A percentile compares a stretch with the other conserved stretches of the same genome.
Evolutionary conservation across 2,113 vertebrate species (phyloP).

Genomic region (Stegastes partitus): DNA sequence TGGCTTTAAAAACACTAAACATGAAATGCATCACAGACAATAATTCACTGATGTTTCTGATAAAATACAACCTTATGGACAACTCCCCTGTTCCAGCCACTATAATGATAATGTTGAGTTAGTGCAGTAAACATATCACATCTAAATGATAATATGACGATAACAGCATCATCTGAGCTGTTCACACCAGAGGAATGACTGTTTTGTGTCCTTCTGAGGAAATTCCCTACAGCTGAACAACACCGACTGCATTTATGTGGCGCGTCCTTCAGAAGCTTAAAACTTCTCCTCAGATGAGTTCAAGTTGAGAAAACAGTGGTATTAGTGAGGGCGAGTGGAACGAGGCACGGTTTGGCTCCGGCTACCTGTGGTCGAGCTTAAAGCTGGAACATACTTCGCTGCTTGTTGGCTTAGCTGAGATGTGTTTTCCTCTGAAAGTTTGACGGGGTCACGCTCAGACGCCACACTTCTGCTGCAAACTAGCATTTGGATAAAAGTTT

Average conservation of each 20-base stretch:
- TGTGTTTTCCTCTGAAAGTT: conserved; percentile 31
- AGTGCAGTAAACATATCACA: background rate
- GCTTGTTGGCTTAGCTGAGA: conserved; percentile 9
- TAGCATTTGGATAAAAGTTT: background rate
- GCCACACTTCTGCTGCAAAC: conserved; percentile 1
- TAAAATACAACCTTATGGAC: no score
- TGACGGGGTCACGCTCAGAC: conserved; percentile 11
- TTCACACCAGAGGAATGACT: no score
- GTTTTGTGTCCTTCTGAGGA: background rate
- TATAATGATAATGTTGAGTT: background rate
- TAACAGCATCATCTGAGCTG: no score
- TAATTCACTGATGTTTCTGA: no score
- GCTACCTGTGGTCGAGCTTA: conserved; percentile 28
- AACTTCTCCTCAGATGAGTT: conserved; percentile 26
- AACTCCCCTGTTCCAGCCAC: no score
- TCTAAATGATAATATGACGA: background rate
- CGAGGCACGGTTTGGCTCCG: conserved; percentile 46
- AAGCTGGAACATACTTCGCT: conserved; percentile 48
- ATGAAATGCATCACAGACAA: no score
- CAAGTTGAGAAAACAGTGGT: conserved; percentile 38
- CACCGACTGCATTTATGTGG: conserved; percentile 6
- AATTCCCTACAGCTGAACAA: background rate
- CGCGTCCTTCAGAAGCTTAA: conserved; percentile 14
- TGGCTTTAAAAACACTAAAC: no score
- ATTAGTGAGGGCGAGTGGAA: conserved; percentile 33